Conservation (phyloP, 2,888 invertebrate species). For the Carpatolechia fugitivella region DNA sequence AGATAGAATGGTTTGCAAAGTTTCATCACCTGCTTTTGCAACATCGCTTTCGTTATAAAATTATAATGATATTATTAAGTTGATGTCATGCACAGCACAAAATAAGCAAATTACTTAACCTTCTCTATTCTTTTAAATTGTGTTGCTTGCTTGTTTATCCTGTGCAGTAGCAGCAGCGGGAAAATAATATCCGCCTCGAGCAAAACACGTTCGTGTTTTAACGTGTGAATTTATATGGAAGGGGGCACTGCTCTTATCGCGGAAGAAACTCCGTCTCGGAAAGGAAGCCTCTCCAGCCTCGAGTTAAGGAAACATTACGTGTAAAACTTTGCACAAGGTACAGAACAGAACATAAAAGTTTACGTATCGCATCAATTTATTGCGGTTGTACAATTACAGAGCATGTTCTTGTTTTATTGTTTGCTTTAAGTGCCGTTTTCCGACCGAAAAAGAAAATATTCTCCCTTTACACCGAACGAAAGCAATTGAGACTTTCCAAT, state of each 20-base stretch:
- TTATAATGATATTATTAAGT: neutral
- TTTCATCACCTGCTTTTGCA: neutral
- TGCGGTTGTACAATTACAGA: neutral
- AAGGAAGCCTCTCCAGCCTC: conserved; percentile 12
- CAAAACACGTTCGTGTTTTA: conserved; percentile 13
- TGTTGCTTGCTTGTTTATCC: conserved; percentile 5
- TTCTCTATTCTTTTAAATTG: conserved; percentile 3
- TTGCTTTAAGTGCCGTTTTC: neutral
- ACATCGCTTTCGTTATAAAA: neutral
- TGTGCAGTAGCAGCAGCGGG: neutral
- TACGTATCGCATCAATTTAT: neutral
- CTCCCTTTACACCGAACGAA: neutral
- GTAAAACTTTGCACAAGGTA: conserved; percentile 10
- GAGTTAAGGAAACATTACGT: conserved; percentile 9
- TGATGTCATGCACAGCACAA: neutral
- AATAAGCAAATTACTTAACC: conserved; percentile 1
- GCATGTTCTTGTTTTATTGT: neutral
- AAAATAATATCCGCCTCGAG: conserved; percentile 14
- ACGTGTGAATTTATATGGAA: conserved; percentile 16
- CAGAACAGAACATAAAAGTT: conserved; percentile 4
- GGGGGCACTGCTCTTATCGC: conserved; percentile 18
- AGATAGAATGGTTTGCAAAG: neutral
- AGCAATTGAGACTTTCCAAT: conserved; percentile 19
- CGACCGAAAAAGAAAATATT: conserved; percentile 4
- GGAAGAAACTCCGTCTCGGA: conserved; percentile 11